Percentiles rank a stretch among this genome's conserved stretches.
Conservation (phyloP, 2,113 vertebrate species). For the Micronycteris hirsuta region DNA sequence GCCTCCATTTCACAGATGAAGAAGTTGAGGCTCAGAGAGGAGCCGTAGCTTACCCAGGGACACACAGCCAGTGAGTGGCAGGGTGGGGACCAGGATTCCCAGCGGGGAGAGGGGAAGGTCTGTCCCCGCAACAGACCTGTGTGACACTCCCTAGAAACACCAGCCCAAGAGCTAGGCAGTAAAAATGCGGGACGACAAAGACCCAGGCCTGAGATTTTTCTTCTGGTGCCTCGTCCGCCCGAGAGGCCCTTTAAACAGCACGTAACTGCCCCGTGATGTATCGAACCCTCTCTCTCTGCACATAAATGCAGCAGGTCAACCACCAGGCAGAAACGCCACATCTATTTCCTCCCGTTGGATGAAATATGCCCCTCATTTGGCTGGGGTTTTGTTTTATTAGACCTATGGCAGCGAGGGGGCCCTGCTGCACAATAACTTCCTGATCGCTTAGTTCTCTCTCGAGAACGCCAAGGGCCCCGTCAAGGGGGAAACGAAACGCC, state of each 20-base stretch:
- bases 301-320: slow-evolving; percentile 80
- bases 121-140: not conserved
- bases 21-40: not conserved
- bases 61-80: not conserved
- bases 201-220: not conserved
- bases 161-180: not conserved
- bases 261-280: slow-evolving; percentile 73
- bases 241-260: slow-evolving; percentile 51
- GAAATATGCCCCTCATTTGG: slow-evolving; percentile 83
- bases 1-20: not conserved
- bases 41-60: rapidly evolving
- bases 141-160: rapidly evolving
- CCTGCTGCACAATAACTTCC: slow-evolving; percentile 69
- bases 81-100: not conserved
- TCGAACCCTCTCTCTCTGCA: slow-evolving; percentile 74
- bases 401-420: slow-evolving; percentile 74
- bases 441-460: slow-evolving; percentile 54
- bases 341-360: slow-evolving; percentile 78
- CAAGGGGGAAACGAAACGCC: slow-evolving; percentile 45
- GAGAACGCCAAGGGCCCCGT: slow-evolving; percentile 59
- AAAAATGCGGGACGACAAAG: not conserved
- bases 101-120: rapidly evolving
- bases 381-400: slow-evolving; percentile 82
- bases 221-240: not conserved
- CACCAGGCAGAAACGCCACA: slow-evolving; percentile 80